Conservation (phyloP, 2,113 vertebrate genomes). For the Merops nubicus region DNA sequence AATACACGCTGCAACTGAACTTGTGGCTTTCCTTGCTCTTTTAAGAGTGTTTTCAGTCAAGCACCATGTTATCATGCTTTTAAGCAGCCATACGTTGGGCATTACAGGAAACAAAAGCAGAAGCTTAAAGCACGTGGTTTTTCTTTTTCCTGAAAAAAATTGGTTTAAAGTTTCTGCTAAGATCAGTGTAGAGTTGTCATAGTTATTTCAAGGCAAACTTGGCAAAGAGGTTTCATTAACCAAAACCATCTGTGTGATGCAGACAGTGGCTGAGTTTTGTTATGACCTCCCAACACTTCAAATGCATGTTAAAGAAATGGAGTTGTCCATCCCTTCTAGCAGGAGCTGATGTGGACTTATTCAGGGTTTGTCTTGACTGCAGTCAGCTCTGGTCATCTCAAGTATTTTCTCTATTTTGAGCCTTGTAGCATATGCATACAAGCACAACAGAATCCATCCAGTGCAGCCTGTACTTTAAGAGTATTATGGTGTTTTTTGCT, state of each 20-base stretch:
- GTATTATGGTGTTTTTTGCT: neutral
- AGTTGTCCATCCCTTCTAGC: neutral
- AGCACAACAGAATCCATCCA: neutral
- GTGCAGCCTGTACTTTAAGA: neutral
- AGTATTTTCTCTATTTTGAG: neutral
- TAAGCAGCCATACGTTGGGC: neutral
- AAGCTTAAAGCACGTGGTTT: neutral
- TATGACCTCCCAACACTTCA: neutral
- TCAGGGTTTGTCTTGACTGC: neutral
- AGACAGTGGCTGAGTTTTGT: neutral
- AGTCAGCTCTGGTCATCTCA: neutral
- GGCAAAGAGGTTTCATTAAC: neutral
- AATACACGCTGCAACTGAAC: neutral
- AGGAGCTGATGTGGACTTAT: neutral
- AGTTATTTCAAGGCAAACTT: neutral
- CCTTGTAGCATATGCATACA: neutral
- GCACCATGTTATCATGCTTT: neutral
- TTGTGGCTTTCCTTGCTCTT: neutral
- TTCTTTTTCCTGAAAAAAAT: neutral
- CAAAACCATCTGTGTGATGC: neutral
- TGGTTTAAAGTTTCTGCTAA: neutral
- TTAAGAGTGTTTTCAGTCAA: neutral
- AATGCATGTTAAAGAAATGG: neutral
- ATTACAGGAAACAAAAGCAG: slow-evolving; percentile 1
- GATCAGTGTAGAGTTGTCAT: neutral